Evolutionary conservation across 92 coral and sea anemone species (phyloP).

Genomic region (Umimayanthus kanabou): DNA sequence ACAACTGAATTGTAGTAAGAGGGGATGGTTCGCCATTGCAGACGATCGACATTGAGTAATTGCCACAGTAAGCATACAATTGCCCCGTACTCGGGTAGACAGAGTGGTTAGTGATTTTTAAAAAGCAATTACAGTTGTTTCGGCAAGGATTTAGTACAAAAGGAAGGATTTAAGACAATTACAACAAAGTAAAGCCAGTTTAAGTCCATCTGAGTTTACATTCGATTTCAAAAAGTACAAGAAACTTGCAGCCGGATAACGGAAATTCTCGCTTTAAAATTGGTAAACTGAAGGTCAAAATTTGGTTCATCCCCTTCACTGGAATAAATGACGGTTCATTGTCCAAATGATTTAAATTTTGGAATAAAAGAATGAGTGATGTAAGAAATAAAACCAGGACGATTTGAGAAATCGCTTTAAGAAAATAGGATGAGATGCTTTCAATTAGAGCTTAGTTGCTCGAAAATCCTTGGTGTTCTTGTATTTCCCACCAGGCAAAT

Average conservation of each 20-base stretch:
- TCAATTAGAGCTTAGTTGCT: background rate
- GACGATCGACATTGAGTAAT: background rate
- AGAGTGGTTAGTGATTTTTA: no score
- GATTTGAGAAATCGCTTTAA: background rate
- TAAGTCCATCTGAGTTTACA: background rate
- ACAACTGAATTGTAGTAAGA: background rate
- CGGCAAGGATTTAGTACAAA: background rate
- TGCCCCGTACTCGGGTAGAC: background rate
- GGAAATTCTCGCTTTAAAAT: background rate
- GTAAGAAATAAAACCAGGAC: no score
- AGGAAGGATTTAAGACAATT: background rate
- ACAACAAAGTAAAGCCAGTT: background rate
- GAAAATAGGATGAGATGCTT: background rate
- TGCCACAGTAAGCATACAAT: background rate
- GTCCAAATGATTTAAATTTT: background rate
- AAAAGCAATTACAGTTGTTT: background rate
- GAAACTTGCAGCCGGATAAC: background rate
- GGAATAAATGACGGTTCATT: background rate
- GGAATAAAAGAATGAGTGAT: background rate
- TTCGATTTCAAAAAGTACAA: background rate
- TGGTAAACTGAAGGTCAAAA: background rate
- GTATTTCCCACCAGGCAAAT: background rate
- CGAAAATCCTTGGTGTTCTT: background rate
- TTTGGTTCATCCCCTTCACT: background rate
- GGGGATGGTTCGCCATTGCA: no score